These are phyloP conservation scores for Tachina grossa DNA, from an alignment of 2,888 invertebrate species.

Conservation along the genomic window DNA sequence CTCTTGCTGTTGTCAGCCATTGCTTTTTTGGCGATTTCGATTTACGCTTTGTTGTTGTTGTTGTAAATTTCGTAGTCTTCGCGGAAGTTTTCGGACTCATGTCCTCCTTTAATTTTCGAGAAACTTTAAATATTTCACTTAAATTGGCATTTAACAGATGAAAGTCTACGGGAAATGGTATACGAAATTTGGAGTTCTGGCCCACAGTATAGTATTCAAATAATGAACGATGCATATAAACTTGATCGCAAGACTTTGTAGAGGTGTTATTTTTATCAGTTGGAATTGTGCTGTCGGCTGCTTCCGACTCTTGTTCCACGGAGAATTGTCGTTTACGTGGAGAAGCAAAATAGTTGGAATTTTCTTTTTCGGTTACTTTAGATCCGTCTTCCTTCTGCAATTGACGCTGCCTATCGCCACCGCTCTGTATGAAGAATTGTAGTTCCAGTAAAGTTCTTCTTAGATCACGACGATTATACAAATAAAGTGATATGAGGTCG, in stretches of 20 bases:
- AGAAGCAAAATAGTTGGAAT: constrained; percentile 73
- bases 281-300: constrained; percentile 27
- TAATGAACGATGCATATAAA: constrained; percentile 77
- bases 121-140: constrained; percentile 74
- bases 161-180: constrained; percentile 81
- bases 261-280: constrained; percentile 41
- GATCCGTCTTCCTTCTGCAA: not conserved
- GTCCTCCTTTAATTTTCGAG: constrained; percentile 68
- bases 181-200: constrained; percentile 78
- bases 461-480: constrained; percentile 87
- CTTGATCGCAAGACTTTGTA: constrained; percentile 41
- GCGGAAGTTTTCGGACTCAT: not conserved
- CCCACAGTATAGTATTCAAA: constrained; percentile 80
- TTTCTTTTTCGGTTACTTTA: constrained; percentile 10
- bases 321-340: constrained; percentile 74
- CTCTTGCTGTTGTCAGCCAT: constrained; percentile 75
- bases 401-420: constrained; percentile 78
- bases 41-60: constrained; percentile 74
- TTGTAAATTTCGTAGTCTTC: constrained; percentile 35
- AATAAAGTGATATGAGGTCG: constrained; percentile 84
- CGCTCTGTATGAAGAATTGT: constrained; percentile 87
- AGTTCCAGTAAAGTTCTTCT: constrained; percentile 88
- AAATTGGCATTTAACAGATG: constrained; percentile 78
- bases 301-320: constrained; percentile 69
- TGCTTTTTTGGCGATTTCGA: constrained; percentile 80